These are phyloP conservation scores for Saxidomus purpurata DNA, from an alignment of 1,140 invertebrate genomes.

Conservation along the genomic window DNA sequence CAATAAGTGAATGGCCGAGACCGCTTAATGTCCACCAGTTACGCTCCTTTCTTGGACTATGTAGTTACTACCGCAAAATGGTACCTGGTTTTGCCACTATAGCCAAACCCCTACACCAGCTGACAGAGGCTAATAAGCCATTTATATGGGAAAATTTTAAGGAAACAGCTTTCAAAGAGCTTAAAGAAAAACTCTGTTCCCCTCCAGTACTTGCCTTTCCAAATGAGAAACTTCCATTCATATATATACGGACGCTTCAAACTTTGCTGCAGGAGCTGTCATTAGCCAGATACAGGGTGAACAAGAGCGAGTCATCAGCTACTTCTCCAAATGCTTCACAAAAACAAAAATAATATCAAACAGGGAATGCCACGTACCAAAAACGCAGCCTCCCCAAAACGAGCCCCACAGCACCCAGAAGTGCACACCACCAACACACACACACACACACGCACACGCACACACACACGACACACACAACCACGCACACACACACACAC, in stretches of 20 bases:
- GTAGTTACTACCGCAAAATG: constrained; percentile 84
- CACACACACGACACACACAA: no score
- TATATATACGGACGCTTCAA: constrained; percentile 70
- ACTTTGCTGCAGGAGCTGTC: constrained; percentile 47
- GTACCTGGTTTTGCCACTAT: constrained; percentile 80
- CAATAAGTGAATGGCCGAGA: constrained; percentile 61
- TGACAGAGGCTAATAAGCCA: constrained; percentile 84
- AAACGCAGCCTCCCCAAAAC: no score
- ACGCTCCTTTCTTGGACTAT: constrained; percentile 86
- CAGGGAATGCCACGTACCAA: no score
- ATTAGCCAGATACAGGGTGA: constrained; percentile 56
- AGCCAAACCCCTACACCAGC: constrained; percentile 26
- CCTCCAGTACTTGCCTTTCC: constrained; percentile 66
- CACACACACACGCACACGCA: no score
- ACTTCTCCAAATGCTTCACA: no score
- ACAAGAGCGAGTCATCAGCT: constrained; percentile 35
- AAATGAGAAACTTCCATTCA: constrained; percentile 64
- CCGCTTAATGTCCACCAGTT: constrained; percentile 81
- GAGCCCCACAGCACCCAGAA: no score
- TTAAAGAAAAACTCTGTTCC: constrained; percentile 53
- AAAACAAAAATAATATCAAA: no score
- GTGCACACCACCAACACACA: no score
- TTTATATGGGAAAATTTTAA: constrained; percentile 61
- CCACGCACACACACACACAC: no score
- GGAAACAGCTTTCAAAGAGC: constrained; percentile 55